Conservation (phyloP, 2,113 vertebrate species). For the Dipodomys spectabilis region DNA sequence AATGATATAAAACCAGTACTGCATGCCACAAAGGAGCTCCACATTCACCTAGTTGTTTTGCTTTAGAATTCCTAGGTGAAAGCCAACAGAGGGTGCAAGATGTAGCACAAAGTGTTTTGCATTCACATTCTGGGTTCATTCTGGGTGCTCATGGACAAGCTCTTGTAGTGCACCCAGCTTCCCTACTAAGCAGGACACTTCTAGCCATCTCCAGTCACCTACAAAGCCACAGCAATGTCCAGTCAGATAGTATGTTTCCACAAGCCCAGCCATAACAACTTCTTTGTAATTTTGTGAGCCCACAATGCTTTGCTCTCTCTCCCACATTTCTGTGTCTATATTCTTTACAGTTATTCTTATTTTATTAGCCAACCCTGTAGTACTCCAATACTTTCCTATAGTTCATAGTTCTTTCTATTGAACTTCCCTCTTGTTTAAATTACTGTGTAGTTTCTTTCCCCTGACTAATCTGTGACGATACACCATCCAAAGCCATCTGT, state of each 20-base stretch:
- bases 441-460: constrained; percentile 45
- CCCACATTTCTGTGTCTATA: not conserved
- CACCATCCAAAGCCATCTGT: constrained; percentile 36
- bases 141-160: not conserved
- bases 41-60: not conserved
- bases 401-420: constrained; percentile 65
- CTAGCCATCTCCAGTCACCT: not conserved
- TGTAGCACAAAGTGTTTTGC: rapidly evolving
- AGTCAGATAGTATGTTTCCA: not conserved
- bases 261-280: not conserved
- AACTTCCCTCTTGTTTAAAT: constrained; percentile 19
- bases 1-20: not conserved
- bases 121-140: not conserved
- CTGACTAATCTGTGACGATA: constrained; percentile 58
- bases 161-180: no score
- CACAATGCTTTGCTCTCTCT: not conserved
- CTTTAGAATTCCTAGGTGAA: not conserved
- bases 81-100: not conserved
- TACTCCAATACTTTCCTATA: not conserved
- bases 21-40: not conserved
- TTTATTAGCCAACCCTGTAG: not conserved
- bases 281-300: not conserved
- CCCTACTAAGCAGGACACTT: not conserved
- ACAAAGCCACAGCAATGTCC: not conserved
- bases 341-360: not conserved